A percentile compares a stretch with the other conserved stretches of the same genome.
Conservation (phyloP, 2,797 vertebrate species). For the Sebastes matsubarae region DNA sequence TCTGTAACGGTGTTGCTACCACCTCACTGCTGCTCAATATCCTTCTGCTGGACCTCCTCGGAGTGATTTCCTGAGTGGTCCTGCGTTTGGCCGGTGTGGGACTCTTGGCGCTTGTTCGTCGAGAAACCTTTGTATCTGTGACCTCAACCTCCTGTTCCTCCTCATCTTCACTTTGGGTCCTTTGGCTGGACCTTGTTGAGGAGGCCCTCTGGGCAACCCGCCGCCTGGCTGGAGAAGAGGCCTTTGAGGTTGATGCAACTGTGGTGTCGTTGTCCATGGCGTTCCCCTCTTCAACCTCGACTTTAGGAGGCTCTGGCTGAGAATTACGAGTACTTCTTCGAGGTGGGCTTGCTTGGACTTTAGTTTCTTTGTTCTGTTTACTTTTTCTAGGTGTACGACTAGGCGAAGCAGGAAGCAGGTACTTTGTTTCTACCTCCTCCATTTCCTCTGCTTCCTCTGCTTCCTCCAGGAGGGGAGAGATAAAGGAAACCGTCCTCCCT, state of each 20-base stretch:
- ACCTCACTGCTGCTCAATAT: constrained; percentile 11
- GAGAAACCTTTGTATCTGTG: background rate
- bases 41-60: constrained; percentile 61
- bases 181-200: constrained; percentile 52
- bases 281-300: constrained; percentile 36
- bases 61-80: constrained; percentile 33
- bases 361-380: constrained; percentile 61
- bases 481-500: constrained; percentile 60
- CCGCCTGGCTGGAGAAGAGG: constrained; percentile 55
- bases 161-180: constrained; percentile 17
- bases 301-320: constrained; percentile 39
- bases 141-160: constrained; percentile 32
- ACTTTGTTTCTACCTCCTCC: constrained; percentile 17
- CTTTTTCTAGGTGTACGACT: constrained; percentile 77
- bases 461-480: constrained; percentile 52
- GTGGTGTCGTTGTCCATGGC: background rate
- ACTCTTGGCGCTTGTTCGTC: constrained; percentile 17
- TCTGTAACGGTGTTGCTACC: background rate
- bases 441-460: constrained; percentile 3
- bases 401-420: constrained; percentile 55
- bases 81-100: constrained; percentile 39
- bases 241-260: constrained; percentile 19
- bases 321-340: constrained; percentile 80
- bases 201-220: constrained; percentile 51
- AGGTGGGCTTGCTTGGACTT: constrained; percentile 66